Conservation (phyloP, 2,113 vertebrate genomes). For the Arizona elegans region DNA sequence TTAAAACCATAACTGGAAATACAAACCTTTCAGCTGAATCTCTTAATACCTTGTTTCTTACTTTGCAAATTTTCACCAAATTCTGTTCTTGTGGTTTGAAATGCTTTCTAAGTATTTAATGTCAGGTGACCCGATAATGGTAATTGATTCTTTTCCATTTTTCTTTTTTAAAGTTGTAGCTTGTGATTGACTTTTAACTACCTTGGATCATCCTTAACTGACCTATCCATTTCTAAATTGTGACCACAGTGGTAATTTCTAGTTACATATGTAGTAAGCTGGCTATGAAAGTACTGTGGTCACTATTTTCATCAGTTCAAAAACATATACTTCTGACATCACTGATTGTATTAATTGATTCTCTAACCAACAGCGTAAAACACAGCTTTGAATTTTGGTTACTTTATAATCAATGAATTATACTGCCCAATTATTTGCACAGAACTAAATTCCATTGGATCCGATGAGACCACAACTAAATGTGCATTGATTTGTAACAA, state of each 20-base stretch:
- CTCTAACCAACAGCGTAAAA: not conserved
- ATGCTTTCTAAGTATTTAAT: not conserved
- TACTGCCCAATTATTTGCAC: not conserved
- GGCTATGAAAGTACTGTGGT: not conserved
- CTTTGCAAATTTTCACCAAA: not conserved
- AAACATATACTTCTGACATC: not conserved
- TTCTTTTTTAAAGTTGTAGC: not conserved
- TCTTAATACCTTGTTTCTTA: not conserved
- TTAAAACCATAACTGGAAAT: not conserved
- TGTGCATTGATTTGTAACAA: not conserved
- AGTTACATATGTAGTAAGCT: not conserved
- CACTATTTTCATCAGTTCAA: not conserved
- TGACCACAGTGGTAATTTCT: not conserved
- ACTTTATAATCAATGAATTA: not conserved
- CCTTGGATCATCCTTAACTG: not conserved
- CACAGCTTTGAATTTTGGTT: not conserved
- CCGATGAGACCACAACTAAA: not conserved
- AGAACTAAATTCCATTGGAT: not conserved
- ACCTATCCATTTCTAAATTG: not conserved
- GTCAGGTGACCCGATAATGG: not conserved
- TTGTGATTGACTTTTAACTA: not conserved
- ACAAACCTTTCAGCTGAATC: not conserved
- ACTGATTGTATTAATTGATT: not conserved
- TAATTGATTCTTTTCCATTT: not conserved
- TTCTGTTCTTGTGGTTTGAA: not conserved